Conservation (phyloP, 2,113 vertebrate genomes). For the Electrona antarctica region DNA sequence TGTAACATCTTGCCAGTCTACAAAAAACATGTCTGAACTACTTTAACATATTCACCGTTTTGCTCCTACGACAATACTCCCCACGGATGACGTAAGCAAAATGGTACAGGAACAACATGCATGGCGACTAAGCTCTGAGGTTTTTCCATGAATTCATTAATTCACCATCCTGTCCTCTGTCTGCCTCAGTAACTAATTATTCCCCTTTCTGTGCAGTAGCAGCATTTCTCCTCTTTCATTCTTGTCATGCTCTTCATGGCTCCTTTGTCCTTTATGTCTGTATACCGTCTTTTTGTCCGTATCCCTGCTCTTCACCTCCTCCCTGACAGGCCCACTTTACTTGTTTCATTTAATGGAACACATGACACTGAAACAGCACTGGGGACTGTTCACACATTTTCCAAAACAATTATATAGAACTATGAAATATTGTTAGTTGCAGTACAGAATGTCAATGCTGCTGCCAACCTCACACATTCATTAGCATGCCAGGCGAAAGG, state of each 20-base stretch:
- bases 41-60: no score
- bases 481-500: conserved; percentile 34
- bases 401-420: conserved; percentile 48
- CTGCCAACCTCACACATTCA: conserved; percentile 18
- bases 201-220: no score
- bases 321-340: conserved; percentile 8
- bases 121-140: no score
- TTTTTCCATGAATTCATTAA: not conserved
- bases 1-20: not conserved
- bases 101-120: no score
- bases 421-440: conserved; percentile 25
- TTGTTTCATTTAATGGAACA: conserved; percentile 48
- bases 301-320: conserved; percentile 4
- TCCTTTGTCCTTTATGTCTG: not conserved
- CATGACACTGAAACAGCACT: conserved; percentile 30
- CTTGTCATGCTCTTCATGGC: not conserved
- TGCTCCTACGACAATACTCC: no score
- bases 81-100: no score
- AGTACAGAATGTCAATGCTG: conserved; percentile 19
- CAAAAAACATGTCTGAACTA: no score
- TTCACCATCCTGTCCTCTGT: not conserved
- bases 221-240: not conserved
- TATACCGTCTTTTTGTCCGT: not conserved
- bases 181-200: no score
- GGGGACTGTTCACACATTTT: conserved; percentile 37